phyloP scores from a whole-genome alignment of 2,113 vertebrate species.

The Sorex araneus region DNA sequence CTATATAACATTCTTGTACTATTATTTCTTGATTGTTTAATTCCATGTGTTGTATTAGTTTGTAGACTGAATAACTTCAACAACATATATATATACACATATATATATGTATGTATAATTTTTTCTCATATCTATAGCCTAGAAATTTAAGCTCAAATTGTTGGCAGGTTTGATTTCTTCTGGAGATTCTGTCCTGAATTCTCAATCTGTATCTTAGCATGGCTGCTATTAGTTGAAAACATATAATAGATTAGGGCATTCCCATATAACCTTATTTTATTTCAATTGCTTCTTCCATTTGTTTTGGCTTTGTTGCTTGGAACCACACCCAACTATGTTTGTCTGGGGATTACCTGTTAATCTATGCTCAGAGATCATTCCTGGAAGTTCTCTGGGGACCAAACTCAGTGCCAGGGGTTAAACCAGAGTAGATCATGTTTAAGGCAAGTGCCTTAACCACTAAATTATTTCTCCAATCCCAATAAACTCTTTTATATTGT shows the following conservation, averaged over 20 bases:
- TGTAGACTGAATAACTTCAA: not conserved
- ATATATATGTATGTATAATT: not conserved
- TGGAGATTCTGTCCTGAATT: not conserved
- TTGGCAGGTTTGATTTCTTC: not conserved
- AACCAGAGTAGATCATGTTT: too few species aligned
- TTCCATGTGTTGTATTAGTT: not conserved
- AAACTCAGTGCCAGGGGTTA: too few species aligned
- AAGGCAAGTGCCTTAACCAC: too few species aligned
- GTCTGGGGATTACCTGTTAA: too few species aligned
- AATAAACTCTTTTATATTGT: too few species aligned
- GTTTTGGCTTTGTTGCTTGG: too few species aligned
- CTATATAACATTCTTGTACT: constrained; percentile 7
- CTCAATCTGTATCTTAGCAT: too few species aligned
- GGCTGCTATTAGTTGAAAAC: not conserved
- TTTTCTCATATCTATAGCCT: not conserved
- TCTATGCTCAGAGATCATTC: too few species aligned
- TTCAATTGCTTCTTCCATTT: not conserved
- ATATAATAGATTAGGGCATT: not conserved
- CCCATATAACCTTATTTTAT: not conserved
- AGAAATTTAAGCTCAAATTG: not conserved
- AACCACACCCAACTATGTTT: too few species aligned
- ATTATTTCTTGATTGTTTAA: not conserved
- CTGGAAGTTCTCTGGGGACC: too few species aligned
- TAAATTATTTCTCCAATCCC: too few species aligned
- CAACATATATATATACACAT: not conserved